Conservation (phyloP, 2,888 invertebrate genomes). For the Macroteleia sp. region DNA sequence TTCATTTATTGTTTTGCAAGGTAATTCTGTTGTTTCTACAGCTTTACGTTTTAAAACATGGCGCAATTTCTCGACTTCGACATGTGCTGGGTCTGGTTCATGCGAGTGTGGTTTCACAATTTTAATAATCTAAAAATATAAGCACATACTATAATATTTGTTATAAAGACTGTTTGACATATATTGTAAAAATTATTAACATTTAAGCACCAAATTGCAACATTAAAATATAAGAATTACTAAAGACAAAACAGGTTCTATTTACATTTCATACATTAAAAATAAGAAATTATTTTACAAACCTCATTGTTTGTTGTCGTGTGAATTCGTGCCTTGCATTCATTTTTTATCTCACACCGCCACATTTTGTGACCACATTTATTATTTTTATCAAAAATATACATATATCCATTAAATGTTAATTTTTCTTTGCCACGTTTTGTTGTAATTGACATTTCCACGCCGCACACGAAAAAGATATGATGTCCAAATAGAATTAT, state of each 20-base stretch:
- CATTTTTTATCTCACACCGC: constrained; percentile 3
- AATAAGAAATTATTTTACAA: constrained; percentile 4
- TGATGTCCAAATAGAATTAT: background rate
- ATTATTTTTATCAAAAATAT: constrained; percentile 3
- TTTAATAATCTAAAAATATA: constrained; percentile 3
- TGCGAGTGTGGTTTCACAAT: background rate
- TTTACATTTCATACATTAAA: too few species aligned
- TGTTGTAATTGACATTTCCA: background rate
- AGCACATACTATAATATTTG: constrained; percentile 2
- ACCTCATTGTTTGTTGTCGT: background rate
- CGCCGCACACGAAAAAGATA: background rate
- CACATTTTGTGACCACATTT: constrained; percentile 9
- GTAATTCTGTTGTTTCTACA: constrained; percentile 1
- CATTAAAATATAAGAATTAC: too few species aligned
- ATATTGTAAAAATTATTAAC: background rate
- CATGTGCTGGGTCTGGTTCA: background rate
- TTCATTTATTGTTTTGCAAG: constrained; percentile 7
- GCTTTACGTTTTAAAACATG: constrained; percentile 2
- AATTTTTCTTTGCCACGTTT: constrained; percentile 1
- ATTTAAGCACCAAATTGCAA: too few species aligned
- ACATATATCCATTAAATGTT: background rate
- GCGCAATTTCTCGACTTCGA: background rate
- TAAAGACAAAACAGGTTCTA: too few species aligned
- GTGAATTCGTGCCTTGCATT: constrained; percentile 4
- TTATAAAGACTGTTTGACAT: background rate